phyloP scores from a whole-genome alignment of 64 coral and sea anemone genomes.

The Porites australiensis region DNA sequence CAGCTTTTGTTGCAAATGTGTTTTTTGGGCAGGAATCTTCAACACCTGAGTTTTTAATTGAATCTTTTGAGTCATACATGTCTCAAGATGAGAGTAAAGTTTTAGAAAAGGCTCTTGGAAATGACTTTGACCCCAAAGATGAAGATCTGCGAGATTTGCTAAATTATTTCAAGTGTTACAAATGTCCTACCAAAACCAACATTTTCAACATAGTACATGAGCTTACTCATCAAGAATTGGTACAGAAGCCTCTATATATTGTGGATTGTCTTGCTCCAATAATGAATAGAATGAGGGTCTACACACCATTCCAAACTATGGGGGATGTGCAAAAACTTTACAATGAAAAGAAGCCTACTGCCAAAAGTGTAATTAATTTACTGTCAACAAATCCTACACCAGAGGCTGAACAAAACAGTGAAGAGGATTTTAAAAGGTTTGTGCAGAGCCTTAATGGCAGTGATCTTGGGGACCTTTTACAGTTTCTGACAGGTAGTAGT shows the following conservation, averaged over 20 bases:
- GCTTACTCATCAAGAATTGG: conserved; percentile 3
- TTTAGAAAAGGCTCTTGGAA: conserved; percentile 45
- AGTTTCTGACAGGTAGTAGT: conserved; percentile 48
- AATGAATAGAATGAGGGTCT: conserved; percentile 16
- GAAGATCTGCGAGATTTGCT: conserved; percentile 43
- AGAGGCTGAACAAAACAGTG: conserved; percentile 1
- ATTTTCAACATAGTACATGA: conserved; percentile 30
- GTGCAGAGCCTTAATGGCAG: conserved; percentile 36
- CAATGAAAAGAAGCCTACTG: conserved; percentile 26
- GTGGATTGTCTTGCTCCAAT: conserved; percentile 47
- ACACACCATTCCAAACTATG: conserved; percentile 51
- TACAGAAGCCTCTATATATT: conserved; percentile 41
- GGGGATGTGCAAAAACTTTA: conserved; percentile 12
- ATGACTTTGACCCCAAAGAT: conserved; percentile 57
- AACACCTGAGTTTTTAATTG: conserved; percentile 33
- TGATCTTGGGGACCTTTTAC: conserved; percentile 24
- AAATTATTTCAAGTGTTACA: conserved; percentile 41
- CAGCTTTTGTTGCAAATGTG: conserved; percentile 35
- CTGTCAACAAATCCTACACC: conserved; percentile 7
- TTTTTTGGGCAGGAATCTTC: conserved; percentile 56
- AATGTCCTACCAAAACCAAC: conserved; percentile 32
- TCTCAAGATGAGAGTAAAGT: conserved; percentile 33
- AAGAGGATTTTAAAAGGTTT: conserved; percentile 17
- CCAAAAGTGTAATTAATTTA: conserved; percentile 6
- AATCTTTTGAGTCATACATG: conserved; percentile 54